Base-by-base conservation (phyloP, 1,140 invertebrate genomes). In the Ceratina australensis region DNA sequence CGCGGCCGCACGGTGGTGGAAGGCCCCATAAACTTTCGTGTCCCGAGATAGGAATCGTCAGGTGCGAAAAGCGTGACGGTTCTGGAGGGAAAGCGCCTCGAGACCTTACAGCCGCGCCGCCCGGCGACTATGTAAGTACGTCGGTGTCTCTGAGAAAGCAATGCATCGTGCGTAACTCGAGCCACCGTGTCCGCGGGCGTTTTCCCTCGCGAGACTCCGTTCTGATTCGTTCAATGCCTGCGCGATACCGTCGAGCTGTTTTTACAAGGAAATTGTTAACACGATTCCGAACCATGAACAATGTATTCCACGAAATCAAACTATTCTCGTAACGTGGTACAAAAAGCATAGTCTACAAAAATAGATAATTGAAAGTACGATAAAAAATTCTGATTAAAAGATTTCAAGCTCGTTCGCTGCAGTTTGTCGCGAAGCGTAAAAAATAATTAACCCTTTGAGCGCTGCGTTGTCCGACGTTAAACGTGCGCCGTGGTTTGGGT, bases 31-130 rank as follows among this genome's bases (percentile, higher is more conserved):
- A 89, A 89, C 87, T 90, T 90, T 90, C 88, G 88, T 89, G 84
- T 84, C 78, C 79, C 82, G 87, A 87, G 89, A 89, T 89, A 86
- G 86, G 86, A 85, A 90, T 90, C 89, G 88, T 90, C 88, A 90
- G 86, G 88, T 87, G 90, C 91, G 88, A 92, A 92, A 92, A 92
- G 91, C 91, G 91, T 92, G 90, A 92, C 91, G 90, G 90, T 88
- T 89, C 87, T 89, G 84, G 85, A 87, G 90, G 90, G 91, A 92
- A 92, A 92, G 91, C 90, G 90, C 86, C 87, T 82, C 66, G 65
- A 74, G 80, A 81, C 81, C 80, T 80, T 85, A 56, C 75, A 57
- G 64, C 59, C 67, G 26, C 67, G 26, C 64, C 61, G 54, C 56
- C 47, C 77, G 71, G 66, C 68, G 65, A 78, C 59, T 78, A 78